Conservation (phyloP, 2,888 invertebrate species). For the Pristionchus fissidentatus region DNA sequence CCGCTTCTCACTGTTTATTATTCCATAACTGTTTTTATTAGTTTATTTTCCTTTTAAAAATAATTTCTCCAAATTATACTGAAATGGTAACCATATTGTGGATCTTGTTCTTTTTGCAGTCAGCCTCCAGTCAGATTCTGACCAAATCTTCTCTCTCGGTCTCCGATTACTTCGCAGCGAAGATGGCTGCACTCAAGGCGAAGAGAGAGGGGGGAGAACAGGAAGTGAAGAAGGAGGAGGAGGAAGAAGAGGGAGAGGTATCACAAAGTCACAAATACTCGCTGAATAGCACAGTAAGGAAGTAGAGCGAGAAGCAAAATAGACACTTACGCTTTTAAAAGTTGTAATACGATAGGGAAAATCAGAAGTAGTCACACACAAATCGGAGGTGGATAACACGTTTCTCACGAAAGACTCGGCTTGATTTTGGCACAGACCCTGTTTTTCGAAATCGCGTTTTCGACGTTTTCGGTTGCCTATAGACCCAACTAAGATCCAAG, state of each 20-base stretch:
- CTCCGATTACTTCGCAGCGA: constrained; percentile 70
- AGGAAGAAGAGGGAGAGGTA: neutral
- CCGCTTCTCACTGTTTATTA: no score
- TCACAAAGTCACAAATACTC: neutral
- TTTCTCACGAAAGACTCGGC: no score
- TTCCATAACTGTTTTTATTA: no score
- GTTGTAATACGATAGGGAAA: neutral
- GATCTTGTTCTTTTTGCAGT: neutral
- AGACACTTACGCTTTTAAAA: neutral
- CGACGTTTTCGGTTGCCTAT: no score
- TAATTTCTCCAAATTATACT: neutral
- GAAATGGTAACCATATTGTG: neutral
- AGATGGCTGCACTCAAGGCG: constrained; percentile 66
- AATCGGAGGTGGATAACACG: no score
- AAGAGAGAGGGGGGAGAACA: constrained; percentile 51
- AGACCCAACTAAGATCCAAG: no score
- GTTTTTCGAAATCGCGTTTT: no score
- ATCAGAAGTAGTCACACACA: no score
- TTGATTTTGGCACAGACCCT: no score
- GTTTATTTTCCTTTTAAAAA: neutral
- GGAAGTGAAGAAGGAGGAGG: neutral
- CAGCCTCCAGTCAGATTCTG: constrained; percentile 18
- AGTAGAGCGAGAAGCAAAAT: neutral
- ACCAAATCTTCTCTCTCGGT: constrained; percentile 58
- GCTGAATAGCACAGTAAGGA: no score